phyloP scores from a whole-genome alignment of 2,797 vertebrate genomes.

The Amblyraja radiata region DNA sequence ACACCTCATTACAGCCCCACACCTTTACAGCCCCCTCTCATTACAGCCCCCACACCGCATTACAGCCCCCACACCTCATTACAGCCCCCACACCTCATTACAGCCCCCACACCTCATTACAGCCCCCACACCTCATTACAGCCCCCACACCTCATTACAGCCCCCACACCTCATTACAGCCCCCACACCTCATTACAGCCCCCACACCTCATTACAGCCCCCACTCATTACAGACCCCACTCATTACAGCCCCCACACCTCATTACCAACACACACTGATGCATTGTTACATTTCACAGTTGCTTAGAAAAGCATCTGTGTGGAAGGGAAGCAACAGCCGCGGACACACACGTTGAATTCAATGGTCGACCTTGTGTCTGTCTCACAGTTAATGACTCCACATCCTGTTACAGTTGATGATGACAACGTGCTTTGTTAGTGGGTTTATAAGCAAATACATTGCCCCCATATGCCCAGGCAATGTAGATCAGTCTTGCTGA shows the following conservation, averaged over 20 bases:
- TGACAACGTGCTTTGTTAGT: background rate
- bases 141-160: too few relatives aligned
- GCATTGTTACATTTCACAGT: background rate
- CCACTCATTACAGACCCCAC: too few relatives aligned
- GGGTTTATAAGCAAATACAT: background rate
- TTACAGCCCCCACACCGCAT: too few relatives aligned
- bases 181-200: too few relatives aligned
- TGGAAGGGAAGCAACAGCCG: background rate
- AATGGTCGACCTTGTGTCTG: background rate
- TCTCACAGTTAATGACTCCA: background rate
- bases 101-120: too few relatives aligned
- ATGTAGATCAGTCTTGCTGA: background rate
- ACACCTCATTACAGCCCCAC: too few relatives aligned
- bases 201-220: too few relatives aligned
- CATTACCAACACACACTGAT: background rate
- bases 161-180: too few relatives aligned
- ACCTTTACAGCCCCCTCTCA: too few relatives aligned
- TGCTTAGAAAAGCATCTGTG: background rate
- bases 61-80: too few relatives aligned
- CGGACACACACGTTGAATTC: background rate
- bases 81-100: too few relatives aligned
- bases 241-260: background rate
- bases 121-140: too few relatives aligned
- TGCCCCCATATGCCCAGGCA: background rate
- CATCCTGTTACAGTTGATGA: background rate